phyloP scores from a whole-genome alignment of 2,888 invertebrate species.

The Lottia gigantea region DNA sequence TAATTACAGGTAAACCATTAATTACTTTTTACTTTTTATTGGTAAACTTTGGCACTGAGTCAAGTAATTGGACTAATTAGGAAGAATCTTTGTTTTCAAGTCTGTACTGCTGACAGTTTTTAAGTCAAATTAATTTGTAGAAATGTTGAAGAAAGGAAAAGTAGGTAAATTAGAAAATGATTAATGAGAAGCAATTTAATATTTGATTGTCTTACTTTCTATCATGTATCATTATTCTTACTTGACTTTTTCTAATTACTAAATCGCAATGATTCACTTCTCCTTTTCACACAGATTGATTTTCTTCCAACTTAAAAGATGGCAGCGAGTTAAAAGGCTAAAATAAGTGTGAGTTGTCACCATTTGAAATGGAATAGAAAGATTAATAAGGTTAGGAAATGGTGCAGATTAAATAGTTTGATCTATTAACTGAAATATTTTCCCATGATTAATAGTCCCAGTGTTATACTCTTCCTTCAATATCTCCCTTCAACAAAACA shows the following conservation, averaged over 20 bases:
- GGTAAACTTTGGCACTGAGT: no score
- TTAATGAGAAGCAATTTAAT: background rate
- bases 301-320: conserved; percentile 1
- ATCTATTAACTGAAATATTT: conserved; percentile 7
- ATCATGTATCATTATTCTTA: conserved; percentile 6
- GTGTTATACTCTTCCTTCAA: no score
- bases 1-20: no score
- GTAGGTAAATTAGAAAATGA: background rate
- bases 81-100: no score
- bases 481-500: no score
- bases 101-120: no score
- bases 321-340: conserved; percentile 6
- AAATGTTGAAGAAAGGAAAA: no score
- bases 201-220: conserved; percentile 4
- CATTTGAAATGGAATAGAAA: conserved; percentile 3
- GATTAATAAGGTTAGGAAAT: conserved; percentile 9
- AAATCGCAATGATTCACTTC: conserved; percentile 5
- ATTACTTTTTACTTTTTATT: no score
- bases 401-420: conserved; percentile 10
- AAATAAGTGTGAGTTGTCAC: conserved; percentile 6
- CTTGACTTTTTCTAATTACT: conserved; percentile 9
- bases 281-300: conserved; percentile 1
- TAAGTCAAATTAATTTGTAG: no score
- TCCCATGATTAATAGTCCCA: conserved; percentile 1
- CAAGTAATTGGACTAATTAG: no score